Conservation (phyloP, 2,113 vertebrate genomes). For the Takifugu flavidus region DNA sequence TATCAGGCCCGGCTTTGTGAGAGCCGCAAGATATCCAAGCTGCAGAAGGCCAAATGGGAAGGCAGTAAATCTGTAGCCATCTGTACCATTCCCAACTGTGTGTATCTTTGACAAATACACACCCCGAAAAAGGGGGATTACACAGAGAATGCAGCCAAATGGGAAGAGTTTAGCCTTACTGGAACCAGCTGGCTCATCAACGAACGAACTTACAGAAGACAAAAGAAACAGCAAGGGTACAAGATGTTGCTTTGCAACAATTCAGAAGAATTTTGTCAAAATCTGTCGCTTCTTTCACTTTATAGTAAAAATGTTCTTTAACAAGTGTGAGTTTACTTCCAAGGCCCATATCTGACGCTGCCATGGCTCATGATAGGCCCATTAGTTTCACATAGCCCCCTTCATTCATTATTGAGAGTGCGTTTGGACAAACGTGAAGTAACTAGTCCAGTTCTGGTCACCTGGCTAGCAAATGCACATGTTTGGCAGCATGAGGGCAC, state of each 20-base stretch:
- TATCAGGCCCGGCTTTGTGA: slow-evolving; percentile 63
- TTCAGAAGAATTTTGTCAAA: slow-evolving; percentile 12
- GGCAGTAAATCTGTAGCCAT: slow-evolving; percentile 72
- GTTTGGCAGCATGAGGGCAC: too few species aligned
- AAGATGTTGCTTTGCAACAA: slow-evolving; percentile 52
- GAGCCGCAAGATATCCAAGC: slow-evolving; percentile 61
- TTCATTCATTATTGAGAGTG: too few species aligned
- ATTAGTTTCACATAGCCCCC: too few species aligned
- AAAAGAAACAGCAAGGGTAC: slow-evolving; percentile 49
- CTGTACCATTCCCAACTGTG: slow-evolving; percentile 68
- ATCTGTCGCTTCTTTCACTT: background rate
- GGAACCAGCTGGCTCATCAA: slow-evolving; percentile 68
- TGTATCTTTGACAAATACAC: slow-evolving; percentile 70
- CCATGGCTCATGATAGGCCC: too few species aligned
- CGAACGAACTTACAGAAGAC: slow-evolving; percentile 49
- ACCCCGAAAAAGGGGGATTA: slow-evolving; percentile 61
- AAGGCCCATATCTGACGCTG: too few species aligned
- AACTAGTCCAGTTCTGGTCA: too few species aligned
- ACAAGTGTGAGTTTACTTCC: background rate
- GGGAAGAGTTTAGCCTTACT: slow-evolving; percentile 59
- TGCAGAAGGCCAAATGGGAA: slow-evolving; percentile 64
- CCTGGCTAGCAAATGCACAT: too few species aligned
- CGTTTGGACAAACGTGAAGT: too few species aligned
- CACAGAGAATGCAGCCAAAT: slow-evolving; percentile 62
- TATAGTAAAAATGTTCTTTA: background rate